phyloP scores from a whole-genome alignment of 2,888 invertebrate species.

The Baronia brevicornis region DNA sequence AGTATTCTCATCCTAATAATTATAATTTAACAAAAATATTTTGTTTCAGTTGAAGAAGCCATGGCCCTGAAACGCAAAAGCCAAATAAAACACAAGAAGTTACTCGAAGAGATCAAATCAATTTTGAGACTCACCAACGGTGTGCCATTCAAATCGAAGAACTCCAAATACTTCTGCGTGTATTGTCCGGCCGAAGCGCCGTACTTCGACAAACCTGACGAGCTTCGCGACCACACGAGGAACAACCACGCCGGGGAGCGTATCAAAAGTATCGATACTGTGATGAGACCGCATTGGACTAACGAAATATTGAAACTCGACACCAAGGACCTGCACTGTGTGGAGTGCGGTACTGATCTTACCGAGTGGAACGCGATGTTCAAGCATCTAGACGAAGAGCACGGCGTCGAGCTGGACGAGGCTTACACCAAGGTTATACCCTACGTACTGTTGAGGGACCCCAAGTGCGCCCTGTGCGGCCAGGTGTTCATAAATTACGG shows the following conservation, averaged over 20 bases:
- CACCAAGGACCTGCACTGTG: constrained; percentile 36
- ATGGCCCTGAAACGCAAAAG: too few species aligned
- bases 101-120: constrained; percentile 36
- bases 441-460: constrained; percentile 27
- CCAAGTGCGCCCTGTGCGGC: constrained; percentile 39
- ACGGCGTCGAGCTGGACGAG: constrained; percentile 31
- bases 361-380: constrained; percentile 43
- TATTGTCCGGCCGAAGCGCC: constrained; percentile 36
- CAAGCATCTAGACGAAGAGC: constrained; percentile 34
- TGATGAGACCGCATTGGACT: constrained; percentile 37
- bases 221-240: constrained; percentile 35
- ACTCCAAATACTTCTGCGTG: constrained; percentile 33
- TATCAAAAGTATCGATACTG: constrained; percentile 27
- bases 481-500: constrained; percentile 31
- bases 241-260: constrained; percentile 28
- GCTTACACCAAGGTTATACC: constrained; percentile 41
- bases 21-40: too few species aligned
- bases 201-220: constrained; percentile 32
- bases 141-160: constrained; percentile 41
- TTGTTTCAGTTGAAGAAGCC: too few species aligned
- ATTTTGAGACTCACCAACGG: constrained; percentile 44
- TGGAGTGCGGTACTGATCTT: constrained; percentile 27
- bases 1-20: too few species aligned
- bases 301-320: constrained; percentile 50
- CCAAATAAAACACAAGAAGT: constrained; percentile 23